A percentile compares a stretch with the other conserved stretches of the same genome.
Evolutionary conservation across 2,113 vertebrate species (phyloP).

Genomic region (Pipra filicauda): DNA sequence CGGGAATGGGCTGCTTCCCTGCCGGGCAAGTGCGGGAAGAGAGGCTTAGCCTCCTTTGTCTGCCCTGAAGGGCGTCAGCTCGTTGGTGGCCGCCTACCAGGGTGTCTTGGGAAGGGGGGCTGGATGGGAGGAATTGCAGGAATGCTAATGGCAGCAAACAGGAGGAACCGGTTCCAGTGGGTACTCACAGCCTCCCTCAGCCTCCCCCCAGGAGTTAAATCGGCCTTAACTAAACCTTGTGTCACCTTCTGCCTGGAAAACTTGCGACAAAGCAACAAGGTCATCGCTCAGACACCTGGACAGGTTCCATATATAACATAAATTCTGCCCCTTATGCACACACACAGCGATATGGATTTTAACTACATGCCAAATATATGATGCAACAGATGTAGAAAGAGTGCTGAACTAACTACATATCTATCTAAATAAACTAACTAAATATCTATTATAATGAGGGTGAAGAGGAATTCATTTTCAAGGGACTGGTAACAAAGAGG

Average conservation of each 20-base stretch:
- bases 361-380: not conserved
- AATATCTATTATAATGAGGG: not conserved
- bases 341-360: not conserved
- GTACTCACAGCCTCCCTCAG: not conserved
- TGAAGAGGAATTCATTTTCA: not conserved
- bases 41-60: not conserved
- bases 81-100: not conserved
- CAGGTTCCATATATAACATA: not conserved
- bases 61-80: not conserved
- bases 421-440: not conserved
- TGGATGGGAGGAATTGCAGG: not conserved
- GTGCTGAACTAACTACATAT: not conserved
- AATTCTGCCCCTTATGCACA: not conserved
- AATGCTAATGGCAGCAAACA: not conserved
- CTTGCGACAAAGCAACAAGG: not conserved
- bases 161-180: not conserved
- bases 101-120: not conserved
- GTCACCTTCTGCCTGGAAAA: not conserved
- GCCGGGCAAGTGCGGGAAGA: rapidly evolving
- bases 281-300: not conserved
- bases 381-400: rapidly evolving
- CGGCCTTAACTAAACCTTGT: not conserved
- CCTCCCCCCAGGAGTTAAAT: not conserved
- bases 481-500: not conserved
- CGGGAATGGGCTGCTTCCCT: rapidly evolving